Base-by-base conservation (phyloP, 2,888 invertebrate species). In the Napeogenes inachia region DNA sequence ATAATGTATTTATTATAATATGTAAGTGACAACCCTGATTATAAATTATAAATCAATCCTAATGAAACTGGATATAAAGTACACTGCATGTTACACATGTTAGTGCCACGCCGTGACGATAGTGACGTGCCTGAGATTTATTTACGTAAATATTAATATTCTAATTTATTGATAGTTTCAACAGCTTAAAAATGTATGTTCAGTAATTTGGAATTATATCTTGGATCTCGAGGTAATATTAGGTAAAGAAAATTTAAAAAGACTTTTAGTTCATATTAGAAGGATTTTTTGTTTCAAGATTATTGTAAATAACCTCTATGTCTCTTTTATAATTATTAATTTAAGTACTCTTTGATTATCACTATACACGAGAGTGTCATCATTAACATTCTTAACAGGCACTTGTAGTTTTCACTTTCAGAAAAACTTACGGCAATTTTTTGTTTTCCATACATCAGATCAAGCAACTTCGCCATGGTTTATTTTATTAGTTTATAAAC, bases 61-160 rank as follows among this genome's bases (percentile, higher is more conserved):
- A 63, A 63, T 60, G 46, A 45, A 54, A 30, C 13, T 42, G 56
- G 63, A 65, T 54, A 57, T 21, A 38, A 50, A 58, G 50, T 62
- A 56, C 46, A 63, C 30, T 63, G n/a, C 30, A 30, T 30, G 30
- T 21, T 63, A 65, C 60, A 65, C 58, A 54, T 55, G 63, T 65
- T 63, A 54, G 59, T 54, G 50, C 5, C 50, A 30, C 21, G 50
- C 30, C 10, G 30, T 30, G 10, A 1, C 10, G 42, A 42, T 6
- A 12, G 55, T 46, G 60, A 65, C 60, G 60, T 45, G 8, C n/a
- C 21, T 50, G 50, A 50, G 30, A 30, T 50, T 50, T 50, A 50
- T 50, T 50, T 50, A 21, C 21, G 35, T 4, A 35, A 35, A 35
- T 35, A 35, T 35, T 35, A 35, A 50, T 47, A 47, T 13, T 8